Evolutionary conservation across 1,140 invertebrate species (phyloP).

Genomic region (Bombus superbus): DNA sequence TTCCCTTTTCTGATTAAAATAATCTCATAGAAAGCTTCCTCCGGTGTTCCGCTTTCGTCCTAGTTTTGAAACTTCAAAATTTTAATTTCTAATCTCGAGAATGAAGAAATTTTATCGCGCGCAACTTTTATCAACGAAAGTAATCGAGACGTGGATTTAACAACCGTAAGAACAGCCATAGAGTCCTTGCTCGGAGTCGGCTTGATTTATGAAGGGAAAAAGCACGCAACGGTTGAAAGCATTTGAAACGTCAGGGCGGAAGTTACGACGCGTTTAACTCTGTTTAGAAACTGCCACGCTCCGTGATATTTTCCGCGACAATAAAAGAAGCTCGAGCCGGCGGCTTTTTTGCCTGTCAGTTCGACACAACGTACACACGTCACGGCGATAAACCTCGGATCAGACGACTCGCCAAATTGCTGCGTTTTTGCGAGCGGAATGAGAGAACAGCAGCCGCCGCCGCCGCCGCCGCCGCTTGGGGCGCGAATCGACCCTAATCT

Average conservation of each 20-base stretch:
- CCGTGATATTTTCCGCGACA: neutral
- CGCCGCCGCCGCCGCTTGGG: no score
- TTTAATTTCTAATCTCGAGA: neutral
- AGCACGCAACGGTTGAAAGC: neutral
- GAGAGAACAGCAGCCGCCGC: neutral
- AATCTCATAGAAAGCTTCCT: no score
- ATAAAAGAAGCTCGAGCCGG: neutral
- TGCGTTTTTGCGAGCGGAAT: neutral
- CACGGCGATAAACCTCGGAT: conserved; percentile 13
- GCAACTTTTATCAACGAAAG: neutral
- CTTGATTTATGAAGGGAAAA: conserved; percentile 7
- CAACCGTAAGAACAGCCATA: neutral
- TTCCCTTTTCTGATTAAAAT: neutral
- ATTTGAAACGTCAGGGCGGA: neutral
- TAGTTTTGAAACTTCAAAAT: neutral
- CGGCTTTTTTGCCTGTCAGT: neutral
- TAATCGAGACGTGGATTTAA: neutral
- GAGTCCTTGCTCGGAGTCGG: neutral
- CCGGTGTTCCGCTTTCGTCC: no score
- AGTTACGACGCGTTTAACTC: conserved; percentile 13
- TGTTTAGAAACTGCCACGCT: neutral
- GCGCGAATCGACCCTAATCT: conserved; percentile 29
- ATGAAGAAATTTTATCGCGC: neutral
- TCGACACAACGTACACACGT: conserved; percentile 3
- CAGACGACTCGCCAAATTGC: conserved; percentile 25